These are phyloP conservation scores for Myanophis thanlyinensis DNA, from an alignment of 2,113 vertebrate species.

Conservation along the genomic window DNA sequence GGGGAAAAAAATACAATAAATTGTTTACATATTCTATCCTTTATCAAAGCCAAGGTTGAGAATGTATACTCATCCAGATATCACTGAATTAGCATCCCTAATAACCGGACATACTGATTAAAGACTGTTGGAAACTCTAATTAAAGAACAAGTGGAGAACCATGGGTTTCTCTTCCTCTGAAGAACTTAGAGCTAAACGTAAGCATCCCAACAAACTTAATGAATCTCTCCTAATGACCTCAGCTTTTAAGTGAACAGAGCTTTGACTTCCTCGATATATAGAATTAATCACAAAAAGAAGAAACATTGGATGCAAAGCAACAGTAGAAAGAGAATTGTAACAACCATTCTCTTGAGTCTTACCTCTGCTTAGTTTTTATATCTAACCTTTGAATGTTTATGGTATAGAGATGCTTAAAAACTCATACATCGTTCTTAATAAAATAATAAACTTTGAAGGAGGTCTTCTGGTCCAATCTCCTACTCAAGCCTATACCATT, in stretches of 20 bases:
- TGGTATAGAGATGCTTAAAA: not conserved
- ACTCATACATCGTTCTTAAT: not conserved
- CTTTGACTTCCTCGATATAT: not conserved
- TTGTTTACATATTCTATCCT: not conserved
- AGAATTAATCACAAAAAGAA: not conserved
- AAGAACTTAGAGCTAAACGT: not conserved
- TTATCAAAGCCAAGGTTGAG: not conserved
- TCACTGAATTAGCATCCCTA: not conserved
- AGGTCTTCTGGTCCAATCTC: no score
- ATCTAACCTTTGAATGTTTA: not conserved
- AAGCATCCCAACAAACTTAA: not conserved
- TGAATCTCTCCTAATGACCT: not conserved
- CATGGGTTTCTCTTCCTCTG: not conserved
- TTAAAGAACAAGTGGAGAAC: not conserved
- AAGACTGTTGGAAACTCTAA: not conserved
- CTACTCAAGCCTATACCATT: no score
- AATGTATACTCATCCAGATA: not conserved
- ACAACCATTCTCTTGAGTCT: not conserved
- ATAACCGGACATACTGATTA: not conserved
- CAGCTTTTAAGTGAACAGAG: not conserved
- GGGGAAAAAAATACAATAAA: slow-evolving; percentile 20
- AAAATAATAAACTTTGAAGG: no score
- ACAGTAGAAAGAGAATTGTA: not conserved
- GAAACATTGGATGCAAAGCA: not conserved
- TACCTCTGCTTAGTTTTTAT: not conserved